Conservation (phyloP, 2,113 vertebrate genomes). For the Natator depressus region DNA sequence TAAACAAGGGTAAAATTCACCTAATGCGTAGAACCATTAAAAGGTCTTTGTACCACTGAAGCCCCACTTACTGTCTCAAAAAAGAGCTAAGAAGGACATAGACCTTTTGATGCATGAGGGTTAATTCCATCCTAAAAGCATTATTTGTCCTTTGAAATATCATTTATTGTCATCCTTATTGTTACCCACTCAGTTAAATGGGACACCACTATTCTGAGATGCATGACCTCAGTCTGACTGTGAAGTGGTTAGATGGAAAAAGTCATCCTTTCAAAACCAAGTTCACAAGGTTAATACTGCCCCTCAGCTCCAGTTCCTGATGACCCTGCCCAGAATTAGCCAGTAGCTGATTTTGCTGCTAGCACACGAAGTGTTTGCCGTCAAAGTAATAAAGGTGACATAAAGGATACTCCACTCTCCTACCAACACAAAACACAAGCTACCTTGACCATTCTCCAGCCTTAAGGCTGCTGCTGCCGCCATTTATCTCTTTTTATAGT, state of each 20-base stretch:
- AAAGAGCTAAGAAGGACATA: not conserved
- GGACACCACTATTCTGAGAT: not conserved
- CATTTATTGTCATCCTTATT: not conserved
- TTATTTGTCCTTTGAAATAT: slow-evolving; percentile 6
- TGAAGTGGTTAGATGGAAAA: slow-evolving; percentile 14
- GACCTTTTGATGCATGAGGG: not conserved
- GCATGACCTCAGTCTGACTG: not conserved
- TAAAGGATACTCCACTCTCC: slow-evolving; percentile 1
- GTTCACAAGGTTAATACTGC: slow-evolving; percentile 21
- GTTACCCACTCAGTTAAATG: not conserved
- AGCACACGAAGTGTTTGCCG: not conserved
- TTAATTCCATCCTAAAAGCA: slow-evolving; percentile 13
- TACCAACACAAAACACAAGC: not conserved
- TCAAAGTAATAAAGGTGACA: not conserved
- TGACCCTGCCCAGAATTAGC: not conserved
- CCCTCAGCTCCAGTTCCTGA: slow-evolving; percentile 16
- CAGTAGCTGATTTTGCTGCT: not conserved
- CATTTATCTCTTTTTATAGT: not conserved
- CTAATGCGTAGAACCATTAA: slow-evolving; percentile 38
- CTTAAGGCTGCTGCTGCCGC: not conserved
- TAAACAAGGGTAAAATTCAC: slow-evolving; percentile 32
- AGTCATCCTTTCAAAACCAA: slow-evolving; percentile 12
- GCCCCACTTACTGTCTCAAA: not conserved
- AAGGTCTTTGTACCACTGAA: not conserved
- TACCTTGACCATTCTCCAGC: not conserved